Evolutionary conservation across 2,888 invertebrate genomes (phyloP).

Genomic region (Eubasilissa splendida): DNA sequence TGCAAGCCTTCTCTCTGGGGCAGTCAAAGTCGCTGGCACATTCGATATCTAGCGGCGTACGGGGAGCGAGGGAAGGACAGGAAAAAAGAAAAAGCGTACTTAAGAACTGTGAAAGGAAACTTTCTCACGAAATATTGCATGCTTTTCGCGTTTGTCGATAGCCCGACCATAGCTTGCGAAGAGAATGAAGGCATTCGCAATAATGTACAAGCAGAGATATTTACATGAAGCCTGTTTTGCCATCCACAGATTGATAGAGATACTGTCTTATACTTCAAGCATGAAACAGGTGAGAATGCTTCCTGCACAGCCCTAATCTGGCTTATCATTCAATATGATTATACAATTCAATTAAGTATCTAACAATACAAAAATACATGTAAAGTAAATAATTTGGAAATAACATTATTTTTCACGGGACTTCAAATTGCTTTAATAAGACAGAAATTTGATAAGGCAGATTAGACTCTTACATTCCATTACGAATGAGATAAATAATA

Average conservation of each 20-base stretch:
- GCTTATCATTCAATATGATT: conserved; percentile 58
- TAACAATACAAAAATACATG: no score
- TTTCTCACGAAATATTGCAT: conserved; percentile 84
- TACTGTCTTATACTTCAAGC: conserved; percentile 66
- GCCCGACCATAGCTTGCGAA: conserved; percentile 65
- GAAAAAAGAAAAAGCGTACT: conserved; percentile 80
- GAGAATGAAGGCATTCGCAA: conserved; percentile 59
- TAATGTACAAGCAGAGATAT: conserved; percentile 74
- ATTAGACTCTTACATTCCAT: conserved; percentile 55
- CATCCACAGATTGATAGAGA: conserved; percentile 55
- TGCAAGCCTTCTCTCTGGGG: conserved; percentile 92
- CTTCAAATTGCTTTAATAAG: conserved; percentile 13
- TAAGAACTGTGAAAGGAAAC: conserved; percentile 92
- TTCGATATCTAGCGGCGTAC: conserved; percentile 80
- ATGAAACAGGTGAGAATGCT: conserved; percentile 75
- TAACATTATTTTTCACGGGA: conserved; percentile 44
- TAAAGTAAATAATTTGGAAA: conserved; percentile 50
- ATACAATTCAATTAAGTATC: conserved; percentile 33
- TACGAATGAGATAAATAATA: conserved; percentile 51
- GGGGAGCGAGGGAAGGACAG: conserved; percentile 75
- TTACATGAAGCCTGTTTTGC: conserved; percentile 71
- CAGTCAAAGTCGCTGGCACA: conserved; percentile 94
- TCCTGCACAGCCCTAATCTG: conserved; percentile 63
- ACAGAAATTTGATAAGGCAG: conserved; percentile 56
- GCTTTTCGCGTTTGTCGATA: conserved; percentile 70